These are phyloP conservation scores for Maniola hyperantus DNA, from an alignment of 2,888 invertebrate genomes.

Conservation along the genomic window DNA sequence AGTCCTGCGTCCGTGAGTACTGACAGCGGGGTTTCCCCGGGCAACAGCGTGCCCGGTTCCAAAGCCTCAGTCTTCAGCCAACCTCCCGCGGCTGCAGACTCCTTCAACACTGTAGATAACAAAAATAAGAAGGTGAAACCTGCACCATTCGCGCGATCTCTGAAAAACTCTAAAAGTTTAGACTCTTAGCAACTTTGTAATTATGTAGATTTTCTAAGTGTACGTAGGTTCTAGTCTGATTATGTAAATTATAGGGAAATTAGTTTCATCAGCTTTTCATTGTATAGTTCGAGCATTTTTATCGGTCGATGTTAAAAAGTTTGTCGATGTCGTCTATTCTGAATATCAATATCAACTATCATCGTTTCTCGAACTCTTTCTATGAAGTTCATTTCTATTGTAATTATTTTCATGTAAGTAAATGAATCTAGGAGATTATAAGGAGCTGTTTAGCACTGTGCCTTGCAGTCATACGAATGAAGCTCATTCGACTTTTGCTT, in stretches of 20 bases:
- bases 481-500: constrained; percentile 17
- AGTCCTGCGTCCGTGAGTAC: constrained; percentile 75
- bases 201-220: constrained; percentile 82
- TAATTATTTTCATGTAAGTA: constrained; percentile 11
- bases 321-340: constrained; percentile 42
- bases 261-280: constrained; percentile 76
- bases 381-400: constrained; percentile 30
- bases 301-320: constrained; percentile 60
- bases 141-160: constrained; percentile 62
- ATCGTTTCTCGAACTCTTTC: constrained; percentile 27
- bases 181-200: constrained; percentile 77
- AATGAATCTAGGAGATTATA: constrained; percentile 14
- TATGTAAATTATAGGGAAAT: constrained; percentile 64
- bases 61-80: constrained; percentile 66
- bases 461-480: constrained; percentile 31
- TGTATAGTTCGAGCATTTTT: constrained; percentile 57
- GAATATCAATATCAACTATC: constrained; percentile 20
- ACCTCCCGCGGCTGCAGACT: constrained; percentile 54
- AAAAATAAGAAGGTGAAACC: constrained; percentile 69
- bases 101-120: constrained; percentile 54
- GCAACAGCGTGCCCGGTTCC: constrained; percentile 69
- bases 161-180: constrained; percentile 78
- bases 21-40: constrained; percentile 74
- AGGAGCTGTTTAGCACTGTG: constrained; percentile 31
- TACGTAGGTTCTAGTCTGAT: constrained; percentile 67